Evolutionary conservation across 2,888 invertebrate species (phyloP).

Genomic region (Colostygia pectinataria): DNA sequence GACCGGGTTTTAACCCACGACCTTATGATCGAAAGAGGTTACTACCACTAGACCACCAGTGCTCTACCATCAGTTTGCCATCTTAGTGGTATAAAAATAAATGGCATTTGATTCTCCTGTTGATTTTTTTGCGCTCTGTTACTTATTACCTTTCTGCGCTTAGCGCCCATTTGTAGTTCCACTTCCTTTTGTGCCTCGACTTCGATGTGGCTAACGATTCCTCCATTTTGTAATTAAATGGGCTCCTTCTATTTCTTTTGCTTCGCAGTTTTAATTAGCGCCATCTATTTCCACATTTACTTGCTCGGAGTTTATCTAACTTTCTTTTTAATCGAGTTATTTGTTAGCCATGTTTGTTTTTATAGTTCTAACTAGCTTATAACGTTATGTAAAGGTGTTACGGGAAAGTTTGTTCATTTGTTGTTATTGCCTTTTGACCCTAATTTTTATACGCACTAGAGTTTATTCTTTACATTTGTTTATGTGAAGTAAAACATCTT

Average conservation of each 20-base stretch:
- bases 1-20: too few species aligned
- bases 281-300: slow-evolving; percentile 7
- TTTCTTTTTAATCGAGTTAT: slow-evolving; percentile 5
- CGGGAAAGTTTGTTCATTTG: too few species aligned
- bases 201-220: slow-evolving; percentile 17
- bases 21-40: too few species aligned
- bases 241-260: slow-evolving; percentile 10
- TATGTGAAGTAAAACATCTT: too few species aligned
- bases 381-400: too few species aligned
- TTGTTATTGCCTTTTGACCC: too few species aligned
- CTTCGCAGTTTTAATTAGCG: slow-evolving; percentile 19
- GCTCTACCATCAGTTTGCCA: too few species aligned
- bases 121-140: neutral
- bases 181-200: slow-evolving; percentile 7
- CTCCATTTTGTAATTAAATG: slow-evolving; percentile 21
- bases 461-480: too few species aligned
- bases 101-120: too few species aligned
- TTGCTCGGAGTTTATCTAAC: slow-evolving; percentile 3
- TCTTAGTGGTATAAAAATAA: too few species aligned
- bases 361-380: neutral
- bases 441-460: too few species aligned
- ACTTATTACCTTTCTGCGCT: neutral
- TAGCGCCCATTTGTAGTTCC: slow-evolving; percentile 4
- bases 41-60: too few species aligned
- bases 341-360: neutral